phyloP scores from a whole-genome alignment of 2,797 vertebrate genomes.

The Selene dorsalis region DNA sequence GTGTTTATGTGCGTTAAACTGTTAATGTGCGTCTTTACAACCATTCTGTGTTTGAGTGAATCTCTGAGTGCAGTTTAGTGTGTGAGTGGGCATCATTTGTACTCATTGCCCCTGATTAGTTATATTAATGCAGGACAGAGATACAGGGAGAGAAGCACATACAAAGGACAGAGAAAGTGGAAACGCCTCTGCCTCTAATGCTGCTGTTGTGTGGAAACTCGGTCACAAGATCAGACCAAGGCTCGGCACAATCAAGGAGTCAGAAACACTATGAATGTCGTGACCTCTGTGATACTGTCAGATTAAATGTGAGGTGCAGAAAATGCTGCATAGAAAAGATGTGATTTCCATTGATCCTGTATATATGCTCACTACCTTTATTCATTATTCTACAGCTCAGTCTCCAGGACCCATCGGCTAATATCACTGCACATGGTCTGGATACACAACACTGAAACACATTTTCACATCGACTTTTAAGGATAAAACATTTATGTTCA shows the following conservation, averaged over 20 bases:
- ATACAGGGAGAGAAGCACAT: background rate
- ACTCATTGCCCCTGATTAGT: conserved; percentile 47
- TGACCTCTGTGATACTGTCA: no score
- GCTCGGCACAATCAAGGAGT: conserved; percentile 13
- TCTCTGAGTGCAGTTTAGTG: conserved; percentile 39
- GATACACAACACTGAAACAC: background rate
- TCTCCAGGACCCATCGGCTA: background rate
- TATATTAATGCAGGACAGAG: conserved; percentile 53
- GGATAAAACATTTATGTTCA: background rate
- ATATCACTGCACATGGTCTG: background rate
- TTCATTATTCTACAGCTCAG: background rate
- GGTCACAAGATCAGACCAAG: conserved; percentile 10
- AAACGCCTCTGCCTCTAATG: conserved; percentile 14
- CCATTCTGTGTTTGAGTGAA: conserved; percentile 24
- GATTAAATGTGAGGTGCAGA: no score
- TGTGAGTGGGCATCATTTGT: conserved; percentile 44
- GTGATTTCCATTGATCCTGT: no score
- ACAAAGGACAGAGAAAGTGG: conserved; percentile 6
- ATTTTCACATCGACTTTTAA: background rate
- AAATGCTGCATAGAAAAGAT: no score
- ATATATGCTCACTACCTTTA: no score
- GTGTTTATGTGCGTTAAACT: conserved; percentile 19
- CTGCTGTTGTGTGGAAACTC: background rate
- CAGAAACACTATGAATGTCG: background rate
- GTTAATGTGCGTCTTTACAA: conserved; percentile 39